Evolutionary conservation across 1,140 invertebrate species (phyloP), one percentile per base, ranked within the genome.

Genomic region (Archegozetes longisetosus): DNA sequence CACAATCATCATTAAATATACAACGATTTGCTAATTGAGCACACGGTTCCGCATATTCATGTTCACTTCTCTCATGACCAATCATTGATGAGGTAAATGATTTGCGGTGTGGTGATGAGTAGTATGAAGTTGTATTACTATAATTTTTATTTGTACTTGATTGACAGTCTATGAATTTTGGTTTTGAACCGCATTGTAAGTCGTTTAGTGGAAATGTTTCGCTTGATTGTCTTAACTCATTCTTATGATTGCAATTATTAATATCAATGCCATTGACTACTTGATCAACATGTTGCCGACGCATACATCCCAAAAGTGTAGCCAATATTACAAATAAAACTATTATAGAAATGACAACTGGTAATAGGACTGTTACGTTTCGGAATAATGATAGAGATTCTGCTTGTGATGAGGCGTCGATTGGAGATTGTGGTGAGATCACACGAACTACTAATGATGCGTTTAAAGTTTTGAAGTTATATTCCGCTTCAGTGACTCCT

Each of bases 391-490:
- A 59, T 4, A 55, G 55, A 0, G 32, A 13, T 20, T 50, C 46
- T 6, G 46, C 49, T 13, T 63, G 58, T 13, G 29, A n/a, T n/a
- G 55, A 51, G 3, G 52, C 23, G 0, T 55, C 49, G 0, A 58
- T 60, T 2, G 51, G 52, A n/a, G n/a, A n/a, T 13, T 26, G 57
- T 12, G 59, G 47, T 49, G 49, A 58, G 13, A 55, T 52, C 0
- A 55, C 17, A 17, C 57, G 46, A 22, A 58, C 26, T 12, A 58
- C 27, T 2, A 47, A 40, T 20, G 57, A 60, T 25, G 17, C 25
- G 22, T 66, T 64, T 3, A 62, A 47, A 14, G 93, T 96, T 20
- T 88, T 88, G 72, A 95, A 95, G 76, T 90, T 87, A 68, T 75
- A 69, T n/a, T 70, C 64, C 47, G 66, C 66, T 59, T 73, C 70